Percentiles rank a stretch among this genome's conserved stretches.
Evolutionary conservation across 2,113 vertebrate species (phyloP).

Genomic region (Prunella himalayana): DNA sequence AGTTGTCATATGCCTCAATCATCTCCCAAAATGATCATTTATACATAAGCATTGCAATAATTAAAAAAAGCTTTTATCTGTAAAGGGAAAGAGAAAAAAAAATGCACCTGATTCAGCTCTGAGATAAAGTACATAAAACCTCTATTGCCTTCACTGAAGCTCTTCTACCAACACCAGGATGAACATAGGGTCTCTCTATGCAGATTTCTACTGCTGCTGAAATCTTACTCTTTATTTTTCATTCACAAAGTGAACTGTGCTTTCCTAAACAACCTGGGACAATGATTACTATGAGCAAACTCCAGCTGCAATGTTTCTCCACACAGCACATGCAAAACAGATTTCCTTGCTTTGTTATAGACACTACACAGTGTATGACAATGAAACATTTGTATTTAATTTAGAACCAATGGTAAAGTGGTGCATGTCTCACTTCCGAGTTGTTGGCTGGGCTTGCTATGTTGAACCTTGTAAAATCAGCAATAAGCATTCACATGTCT

Average conservation of each 20-base stretch:
- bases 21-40: slow-evolving; percentile 66
- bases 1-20: slow-evolving; percentile 7
- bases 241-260: background rate
- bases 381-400: slow-evolving; percentile 45
- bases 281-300: background rate
- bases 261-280: background rate
- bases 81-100: background rate
- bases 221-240: background rate
- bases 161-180: background rate
- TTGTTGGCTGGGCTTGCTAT: background rate
- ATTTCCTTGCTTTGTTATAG: slow-evolving; percentile 47
- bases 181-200: background rate
- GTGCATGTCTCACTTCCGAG: background rate
- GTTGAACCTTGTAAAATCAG: slow-evolving; percentile 49
- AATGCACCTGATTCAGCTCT: background rate
- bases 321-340: background rate
- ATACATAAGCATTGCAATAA: slow-evolving; percentile 71
- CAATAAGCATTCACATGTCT: slow-evolving; percentile 26
- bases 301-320: background rate
- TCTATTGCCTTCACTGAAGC: background rate
- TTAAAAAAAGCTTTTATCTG: slow-evolving; percentile 64
- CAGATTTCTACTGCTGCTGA: background rate
- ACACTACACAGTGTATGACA: background rate
- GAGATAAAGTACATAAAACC: background rate
- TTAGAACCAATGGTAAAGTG: slow-evolving; percentile 28